A percentile compares a stretch with the other conserved stretches of the same genome.
Conservation (phyloP, 2,797 vertebrate genomes). For the Pseudopleuronectes americanus region DNA sequence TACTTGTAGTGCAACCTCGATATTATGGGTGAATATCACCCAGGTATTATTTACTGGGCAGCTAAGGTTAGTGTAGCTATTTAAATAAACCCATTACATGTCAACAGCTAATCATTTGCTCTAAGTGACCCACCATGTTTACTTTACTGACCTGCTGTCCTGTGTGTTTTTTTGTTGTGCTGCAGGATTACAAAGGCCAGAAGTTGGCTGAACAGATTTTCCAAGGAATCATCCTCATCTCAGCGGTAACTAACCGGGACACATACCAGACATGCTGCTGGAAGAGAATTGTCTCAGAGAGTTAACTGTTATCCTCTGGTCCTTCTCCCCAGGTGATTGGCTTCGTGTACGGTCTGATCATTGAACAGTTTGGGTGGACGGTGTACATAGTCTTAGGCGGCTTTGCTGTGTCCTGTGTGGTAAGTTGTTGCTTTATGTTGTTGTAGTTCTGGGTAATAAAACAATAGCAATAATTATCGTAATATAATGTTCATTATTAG, state of each 20-base stretch:
- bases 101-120: no score
- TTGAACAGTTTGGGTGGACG: slow-evolving; percentile 98
- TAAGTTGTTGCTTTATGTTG: slow-evolving; percentile 74
- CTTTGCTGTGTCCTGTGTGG: slow-evolving; percentile 94
- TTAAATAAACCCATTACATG: no score
- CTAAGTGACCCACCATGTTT: no score
- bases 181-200: slow-evolving; percentile 97
- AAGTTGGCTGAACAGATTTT: slow-evolving; percentile 98
- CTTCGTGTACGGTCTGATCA: slow-evolving; percentile 92
- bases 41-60: no score
- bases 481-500: no score
- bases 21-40: no score
- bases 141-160: neutral
- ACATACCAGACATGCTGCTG: fast-evolving
- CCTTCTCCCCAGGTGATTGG: slow-evolving; percentile 88
- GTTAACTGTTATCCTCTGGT: neutral
- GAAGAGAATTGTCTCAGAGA: neutral
- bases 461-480: no score
- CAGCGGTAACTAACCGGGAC: slow-evolving; percentile 87
- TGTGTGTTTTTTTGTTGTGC: slow-evolving; percentile 13
- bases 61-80: no score
- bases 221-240: slow-evolving; percentile 95
- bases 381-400: slow-evolving; percentile 96
- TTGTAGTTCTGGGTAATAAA: no score
- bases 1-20: no score